Evolutionary conservation across 2,888 invertebrate genomes (phyloP), one percentile per base, ranked within the genome.

Genomic region (Nebria brevicollis): DNA sequence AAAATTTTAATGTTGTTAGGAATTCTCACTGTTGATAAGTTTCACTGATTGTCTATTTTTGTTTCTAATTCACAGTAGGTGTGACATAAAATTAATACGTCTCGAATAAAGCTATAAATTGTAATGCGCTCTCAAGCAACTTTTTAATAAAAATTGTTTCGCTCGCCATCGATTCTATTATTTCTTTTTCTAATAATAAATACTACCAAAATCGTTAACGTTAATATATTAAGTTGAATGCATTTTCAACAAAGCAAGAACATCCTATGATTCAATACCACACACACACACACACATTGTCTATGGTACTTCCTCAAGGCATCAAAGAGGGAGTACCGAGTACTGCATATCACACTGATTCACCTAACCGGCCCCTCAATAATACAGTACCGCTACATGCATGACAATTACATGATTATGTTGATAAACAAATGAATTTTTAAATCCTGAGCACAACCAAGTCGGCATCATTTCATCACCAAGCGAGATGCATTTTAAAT

Each of bases 211-310:
- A 11, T 11, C 13, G 4, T 54, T 54, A 2, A 54, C 54, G 54
- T 54, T 54, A 54, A 54, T 54, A 43, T 43, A 43, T 43, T 43
- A 43, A 43, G 43, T 54, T 54, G 13, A 54, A 54, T 54, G 7
- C 54, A 54, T 54, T 54, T 54, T 54, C 34, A 54, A 54, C 54
- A 54, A 54, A 54, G 54, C 8, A 54, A 7, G 54, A 8, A 7
- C 54, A 54, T 54, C 54, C 54, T 54, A 54, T 54, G 54, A 54
- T 54, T 54, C 54, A 54, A 13, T 54, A 54, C 54, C 54, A 54
- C 54, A 54, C 54, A n/a, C n/a, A n/a, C n/a, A n/a, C n/a, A n/a
- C n/a, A n/a, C n/a, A 54, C 54, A 54, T 54, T 54, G 54, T 54
- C 54, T 54, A 54, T 54, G 13, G 54, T 8, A 54, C 54, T 54